phyloP scores from a whole-genome alignment of 1,140 invertebrate genomes.

The Drosophila virilis region DNA sequence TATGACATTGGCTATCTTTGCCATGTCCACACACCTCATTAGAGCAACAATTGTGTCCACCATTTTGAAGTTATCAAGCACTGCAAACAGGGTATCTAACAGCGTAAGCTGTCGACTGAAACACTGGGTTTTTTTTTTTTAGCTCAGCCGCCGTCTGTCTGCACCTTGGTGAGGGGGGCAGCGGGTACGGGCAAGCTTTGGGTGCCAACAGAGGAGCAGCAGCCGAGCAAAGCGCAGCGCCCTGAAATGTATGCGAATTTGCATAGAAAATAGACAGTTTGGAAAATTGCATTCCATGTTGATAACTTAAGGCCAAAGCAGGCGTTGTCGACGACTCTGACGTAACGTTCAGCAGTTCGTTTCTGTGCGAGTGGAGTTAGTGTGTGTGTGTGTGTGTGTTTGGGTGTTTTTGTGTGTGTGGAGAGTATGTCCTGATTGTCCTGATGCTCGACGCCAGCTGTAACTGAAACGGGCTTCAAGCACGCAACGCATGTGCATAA shows the following conservation, averaged over 20 bases:
- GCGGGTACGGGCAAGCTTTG: background rate
- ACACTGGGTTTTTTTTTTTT: background rate
- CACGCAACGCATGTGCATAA: constrained; percentile 77
- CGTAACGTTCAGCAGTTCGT: constrained; percentile 12
- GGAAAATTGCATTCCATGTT: constrained; percentile 82
- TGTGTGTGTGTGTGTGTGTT: constrained; percentile 1
- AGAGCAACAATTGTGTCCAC: no score
- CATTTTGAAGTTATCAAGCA: background rate
- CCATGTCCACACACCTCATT: no score
- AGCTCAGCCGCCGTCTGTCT: constrained; percentile 24
- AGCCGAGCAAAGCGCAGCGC: constrained; percentile 40
- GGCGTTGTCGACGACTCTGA: constrained; percentile 45
- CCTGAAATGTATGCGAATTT: constrained; percentile 76
- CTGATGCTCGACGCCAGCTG: constrained; percentile 53
- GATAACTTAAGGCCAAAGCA: constrained; percentile 77
- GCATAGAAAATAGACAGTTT: constrained; percentile 82
- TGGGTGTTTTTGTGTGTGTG: background rate
- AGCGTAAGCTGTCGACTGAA: background rate
- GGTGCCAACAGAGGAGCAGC: constrained; percentile 11
- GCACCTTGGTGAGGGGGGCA: constrained; percentile 30
- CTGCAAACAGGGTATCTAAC: background rate
- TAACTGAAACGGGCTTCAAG: constrained; percentile 66
- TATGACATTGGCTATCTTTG: no score
- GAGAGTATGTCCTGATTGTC: constrained; percentile 18
- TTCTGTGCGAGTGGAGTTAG: no score